A percentile compares a stretch with the other conserved stretches of the same genome.
phyloP scores from a whole-genome alignment of 2,113 vertebrate species.

The Benitochromis conjunctus region DNA sequence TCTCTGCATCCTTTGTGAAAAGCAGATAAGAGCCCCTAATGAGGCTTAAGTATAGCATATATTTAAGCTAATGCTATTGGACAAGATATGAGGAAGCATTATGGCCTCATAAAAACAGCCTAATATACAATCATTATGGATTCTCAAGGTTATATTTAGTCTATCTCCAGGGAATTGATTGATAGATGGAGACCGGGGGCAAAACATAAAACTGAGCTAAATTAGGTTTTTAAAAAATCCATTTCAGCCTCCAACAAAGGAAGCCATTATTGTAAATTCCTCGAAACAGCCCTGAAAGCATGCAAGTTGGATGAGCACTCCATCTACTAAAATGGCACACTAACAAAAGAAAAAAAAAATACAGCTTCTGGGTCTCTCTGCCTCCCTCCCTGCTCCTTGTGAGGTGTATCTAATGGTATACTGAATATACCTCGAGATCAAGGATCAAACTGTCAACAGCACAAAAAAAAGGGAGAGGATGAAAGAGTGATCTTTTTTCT shows the following conservation, averaged over 20 bases:
- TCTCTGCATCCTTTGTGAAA: neutral
- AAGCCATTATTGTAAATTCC: constrained; percentile 20
- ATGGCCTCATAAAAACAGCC: neutral
- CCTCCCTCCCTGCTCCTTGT: neutral
- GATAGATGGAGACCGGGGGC: constrained; percentile 13
- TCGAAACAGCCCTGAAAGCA: neutral
- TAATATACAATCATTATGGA: constrained; percentile 13
- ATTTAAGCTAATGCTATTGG: neutral
- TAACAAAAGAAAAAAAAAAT: constrained; percentile 48
- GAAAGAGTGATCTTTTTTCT: neutral
- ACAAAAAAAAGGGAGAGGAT: neutral
- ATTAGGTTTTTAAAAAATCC: constrained; percentile 30
- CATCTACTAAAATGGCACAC: constrained; percentile 2
- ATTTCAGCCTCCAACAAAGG: constrained; percentile 18
- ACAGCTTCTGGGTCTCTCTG: constrained; percentile 10
- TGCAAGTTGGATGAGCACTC: neutral
- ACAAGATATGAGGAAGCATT: neutral
- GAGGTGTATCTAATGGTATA: constrained; percentile 18
- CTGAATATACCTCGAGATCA: constrained; percentile 37
- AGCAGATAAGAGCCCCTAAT: constrained; percentile 1
- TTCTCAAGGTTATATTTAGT: neutral
- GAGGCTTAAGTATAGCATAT: neutral
- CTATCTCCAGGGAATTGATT: constrained; percentile 25
- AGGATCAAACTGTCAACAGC: constrained; percentile 10
- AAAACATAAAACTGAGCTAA: constrained; percentile 36